These are phyloP conservation scores for Torymus aiolomorphi DNA, from an alignment of 2,888 invertebrate genomes.

Conservation along the genomic window DNA sequence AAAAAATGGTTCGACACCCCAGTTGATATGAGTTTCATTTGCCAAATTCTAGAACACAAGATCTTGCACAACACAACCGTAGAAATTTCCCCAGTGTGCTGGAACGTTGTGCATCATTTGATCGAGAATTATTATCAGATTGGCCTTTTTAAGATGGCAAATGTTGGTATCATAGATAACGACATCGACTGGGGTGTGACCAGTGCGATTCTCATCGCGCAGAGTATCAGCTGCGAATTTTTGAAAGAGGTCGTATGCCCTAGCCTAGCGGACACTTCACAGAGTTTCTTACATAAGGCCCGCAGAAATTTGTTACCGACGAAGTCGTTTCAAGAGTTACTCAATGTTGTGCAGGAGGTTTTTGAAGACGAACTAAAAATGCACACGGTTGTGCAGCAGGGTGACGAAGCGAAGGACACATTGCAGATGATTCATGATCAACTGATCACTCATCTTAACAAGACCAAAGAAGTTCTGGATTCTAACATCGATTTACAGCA, in stretches of 20 bases:
- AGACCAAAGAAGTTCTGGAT: neutral
- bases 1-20: neutral
- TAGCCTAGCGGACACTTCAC: slow-evolving; percentile 13
- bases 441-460: too few relatives aligned
- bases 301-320: neutral
- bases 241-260: neutral
- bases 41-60: neutral
- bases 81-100: neutral
- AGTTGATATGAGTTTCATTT: too few relatives aligned
- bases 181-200: neutral
- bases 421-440: neutral
- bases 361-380: neutral
- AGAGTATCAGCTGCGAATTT: neutral
- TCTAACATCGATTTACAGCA: too few relatives aligned
- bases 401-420: too few relatives aligned
- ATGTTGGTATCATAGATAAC: neutral
- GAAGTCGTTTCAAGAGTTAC: neutral
- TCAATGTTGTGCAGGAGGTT: too few relatives aligned
- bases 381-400: too few relatives aligned
- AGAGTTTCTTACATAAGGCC: neutral
- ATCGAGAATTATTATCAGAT: slow-evolving; percentile 7
- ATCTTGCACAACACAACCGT: neutral
- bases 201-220: neutral
- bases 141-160: slow-evolving; percentile 23
- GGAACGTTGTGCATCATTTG: slow-evolving; percentile 8